phyloP scores from a whole-genome alignment of 2,113 vertebrate species.

The Psittacula cyanocephala region DNA sequence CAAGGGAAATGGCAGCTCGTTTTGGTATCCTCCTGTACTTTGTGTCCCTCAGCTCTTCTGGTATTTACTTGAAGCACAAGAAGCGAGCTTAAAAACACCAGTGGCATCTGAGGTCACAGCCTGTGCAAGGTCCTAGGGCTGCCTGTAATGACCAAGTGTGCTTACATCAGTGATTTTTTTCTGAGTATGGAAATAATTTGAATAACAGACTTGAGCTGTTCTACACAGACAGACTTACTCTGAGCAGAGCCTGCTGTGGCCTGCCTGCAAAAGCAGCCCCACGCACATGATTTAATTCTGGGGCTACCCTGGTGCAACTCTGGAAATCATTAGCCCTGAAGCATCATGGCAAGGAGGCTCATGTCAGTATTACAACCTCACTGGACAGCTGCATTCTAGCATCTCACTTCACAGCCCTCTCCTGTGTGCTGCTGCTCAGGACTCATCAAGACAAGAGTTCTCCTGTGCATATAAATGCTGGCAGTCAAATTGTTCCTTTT shows the following conservation, averaged over 20 bases:
- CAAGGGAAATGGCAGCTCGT: rapidly evolving
- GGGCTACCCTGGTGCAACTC: not conserved
- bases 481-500: not conserved
- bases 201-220: not conserved
- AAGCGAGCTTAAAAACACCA: not conserved
- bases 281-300: not conserved
- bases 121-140: not conserved
- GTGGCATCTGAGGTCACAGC: not conserved
- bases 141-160: not conserved
- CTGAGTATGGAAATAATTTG: not conserved
- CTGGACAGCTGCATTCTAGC: not conserved
- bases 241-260: not conserved
- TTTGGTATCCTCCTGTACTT: not conserved
- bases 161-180: not conserved
- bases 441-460: not conserved
- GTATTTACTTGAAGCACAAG: not conserved
- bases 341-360: not conserved
- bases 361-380: rapidly evolving
- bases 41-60: not conserved
- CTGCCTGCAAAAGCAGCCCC: not conserved
- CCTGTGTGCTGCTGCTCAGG: not conserved
- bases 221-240: not conserved
- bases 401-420: not conserved
- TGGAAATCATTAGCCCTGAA: not conserved
- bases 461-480: not conserved